Conservation (phyloP, 2,797 vertebrate genomes). For the Sebastes reedi region DNA sequence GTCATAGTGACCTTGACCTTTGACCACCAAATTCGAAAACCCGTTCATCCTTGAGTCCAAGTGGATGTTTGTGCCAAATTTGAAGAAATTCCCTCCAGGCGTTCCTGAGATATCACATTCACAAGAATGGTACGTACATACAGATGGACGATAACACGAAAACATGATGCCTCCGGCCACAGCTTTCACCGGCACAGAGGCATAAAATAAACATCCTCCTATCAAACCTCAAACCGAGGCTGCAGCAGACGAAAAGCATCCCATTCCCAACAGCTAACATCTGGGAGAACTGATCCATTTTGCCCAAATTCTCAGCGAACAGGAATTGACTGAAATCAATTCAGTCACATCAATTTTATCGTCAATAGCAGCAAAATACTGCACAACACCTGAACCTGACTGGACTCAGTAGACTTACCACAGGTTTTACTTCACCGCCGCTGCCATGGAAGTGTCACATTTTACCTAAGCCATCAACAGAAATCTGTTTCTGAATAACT, state of each 20-base stretch:
- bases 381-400: not conserved
- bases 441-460: not conserved
- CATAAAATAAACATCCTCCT: too few relatives aligned
- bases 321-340: not conserved
- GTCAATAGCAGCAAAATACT: not conserved
- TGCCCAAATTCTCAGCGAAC: not conserved
- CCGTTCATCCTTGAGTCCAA: too few relatives aligned
- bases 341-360: not conserved
- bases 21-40: too few relatives aligned
- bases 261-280: not conserved
- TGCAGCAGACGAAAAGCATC: not conserved
- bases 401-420: not conserved
- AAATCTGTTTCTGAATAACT: not conserved
- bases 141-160: too few relatives aligned
- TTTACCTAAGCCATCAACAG: not conserved
- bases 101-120: too few relatives aligned
- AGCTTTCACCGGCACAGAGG: too few relatives aligned
- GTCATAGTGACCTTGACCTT: too few relatives aligned
- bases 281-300: not conserved
- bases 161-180: too few relatives aligned
- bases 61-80: too few relatives aligned
- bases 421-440: not conserved
- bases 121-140: too few relatives aligned
- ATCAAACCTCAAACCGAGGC: not conserved
- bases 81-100: too few relatives aligned